These are phyloP conservation scores for Tanypteryx hageni DNA, from an alignment of 2,888 invertebrate species.

Conservation along the genomic window DNA sequence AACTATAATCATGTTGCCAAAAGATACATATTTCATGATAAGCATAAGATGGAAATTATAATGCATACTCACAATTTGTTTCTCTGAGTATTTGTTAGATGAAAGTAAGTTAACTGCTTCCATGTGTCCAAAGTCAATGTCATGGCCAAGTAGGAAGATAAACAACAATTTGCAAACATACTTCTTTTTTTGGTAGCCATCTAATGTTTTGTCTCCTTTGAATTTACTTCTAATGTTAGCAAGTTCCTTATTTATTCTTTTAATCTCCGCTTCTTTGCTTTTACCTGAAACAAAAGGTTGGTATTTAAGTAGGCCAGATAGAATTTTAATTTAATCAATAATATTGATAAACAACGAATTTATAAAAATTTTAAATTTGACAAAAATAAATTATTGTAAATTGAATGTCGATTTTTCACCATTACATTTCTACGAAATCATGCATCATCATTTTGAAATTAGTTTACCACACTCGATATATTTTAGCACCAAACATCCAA, in stretches of 20 bases:
- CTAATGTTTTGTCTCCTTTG: slow-evolving; percentile 99
- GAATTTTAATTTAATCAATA: slow-evolving; percentile 48
- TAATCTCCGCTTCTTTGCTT: slow-evolving; percentile 99
- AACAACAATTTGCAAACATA: slow-evolving; percentile 99
- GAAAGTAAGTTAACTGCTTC: slow-evolving; percentile 99
- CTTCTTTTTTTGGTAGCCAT: slow-evolving; percentile 99
- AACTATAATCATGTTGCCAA: slow-evolving; percentile 23
- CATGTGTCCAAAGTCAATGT: slow-evolving; percentile 99
- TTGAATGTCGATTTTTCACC: not conserved
- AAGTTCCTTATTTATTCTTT: slow-evolving; percentile 99
- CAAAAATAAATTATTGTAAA: not conserved
- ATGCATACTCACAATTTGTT: slow-evolving; percentile 91
- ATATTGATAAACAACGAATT: not conserved
- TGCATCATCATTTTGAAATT: no score
- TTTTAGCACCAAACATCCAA: no score
- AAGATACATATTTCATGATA: not conserved
- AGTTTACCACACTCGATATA: no score
- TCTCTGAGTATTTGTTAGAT: slow-evolving; percentile 99
- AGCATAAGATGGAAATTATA: not conserved
- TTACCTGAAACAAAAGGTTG: slow-evolving; percentile 82
- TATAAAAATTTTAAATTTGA: not conserved
- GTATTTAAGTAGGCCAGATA: slow-evolving; percentile 47
- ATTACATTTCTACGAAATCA: not conserved
- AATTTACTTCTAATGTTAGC: slow-evolving; percentile 99
- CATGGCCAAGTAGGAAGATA: slow-evolving; percentile 99